Evolutionary conservation across 35 echinoderm and acorn worm species (phyloP), one percentile per base, ranked within the genome.

Genomic region (Lytechinus pictus): DNA sequence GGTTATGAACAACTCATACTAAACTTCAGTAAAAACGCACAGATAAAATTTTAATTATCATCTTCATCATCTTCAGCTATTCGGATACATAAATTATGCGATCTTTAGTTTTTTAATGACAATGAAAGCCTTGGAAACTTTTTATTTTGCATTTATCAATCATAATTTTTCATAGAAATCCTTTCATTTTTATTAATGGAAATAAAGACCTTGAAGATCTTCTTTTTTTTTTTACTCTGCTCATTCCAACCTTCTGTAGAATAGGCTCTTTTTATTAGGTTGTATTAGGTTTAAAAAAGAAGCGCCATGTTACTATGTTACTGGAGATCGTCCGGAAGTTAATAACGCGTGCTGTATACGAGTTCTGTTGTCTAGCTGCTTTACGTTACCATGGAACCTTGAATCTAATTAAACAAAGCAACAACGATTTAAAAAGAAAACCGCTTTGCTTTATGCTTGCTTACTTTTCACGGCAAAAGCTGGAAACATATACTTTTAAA

Each of bases 321-420:
- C 66, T 24, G 1, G 29, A 52, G 88, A 44, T 11, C 88, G 88
- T 90, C 88, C 88, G 88, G 33, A 44, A 44, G 88, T 54, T 90
- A 52, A 54, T 14, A 79, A 79, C 66, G 66, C 66, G 66, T 79
- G 66, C 14, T 79, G 11, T 33, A 89, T 29, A 90, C 88, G 88
- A 90, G 10, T 90, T n/a, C n/a, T 12, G 29, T 90, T 90, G n/a
- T n/a, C n/a, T n/a, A n/a, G n/a, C 88, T 27, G 88, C 88, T 90
- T 27, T 51, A 12, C 29, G 88, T 90, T 90, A 10, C 52, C 88
- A 90, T 90, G 27, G 88, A 54, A 90, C 6, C 88, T 3, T 13
- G 52, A 79, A 79, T 79, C 66, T 24, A 79, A 19, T 79, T 79
- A 16, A 24, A 79, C 66, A 79, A 79, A 79, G 66, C 16, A 24